A percentile compares a stretch with the other conserved stretches of the same genome.
Evolutionary conservation across 64 coral and sea anemone genomes (phyloP).

Genomic region (Pachyseris speciosa): DNA sequence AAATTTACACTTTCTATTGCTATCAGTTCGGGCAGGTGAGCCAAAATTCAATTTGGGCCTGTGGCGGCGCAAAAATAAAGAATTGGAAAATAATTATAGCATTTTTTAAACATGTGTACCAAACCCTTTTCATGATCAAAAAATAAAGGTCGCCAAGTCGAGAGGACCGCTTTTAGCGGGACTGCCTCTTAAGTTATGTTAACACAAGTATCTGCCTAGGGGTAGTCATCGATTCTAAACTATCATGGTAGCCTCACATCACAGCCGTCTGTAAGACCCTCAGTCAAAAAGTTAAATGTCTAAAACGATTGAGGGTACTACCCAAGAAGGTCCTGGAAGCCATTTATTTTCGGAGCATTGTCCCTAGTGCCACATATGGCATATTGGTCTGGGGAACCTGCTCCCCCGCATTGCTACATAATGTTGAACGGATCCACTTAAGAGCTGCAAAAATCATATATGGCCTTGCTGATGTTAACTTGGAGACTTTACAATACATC

Average conservation of each 20-base stretch:
- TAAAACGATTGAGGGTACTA: constrained; percentile 1
- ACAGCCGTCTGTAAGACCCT: constrained; percentile 1
- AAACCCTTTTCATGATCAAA: too few relatives aligned
- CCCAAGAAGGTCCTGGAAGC: not conserved
- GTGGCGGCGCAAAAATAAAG: too few relatives aligned
- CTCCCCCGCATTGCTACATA: constrained; percentile 23
- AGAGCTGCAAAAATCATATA: constrained; percentile 17
- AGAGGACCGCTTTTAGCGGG: too few relatives aligned
- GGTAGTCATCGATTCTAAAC: not conserved
- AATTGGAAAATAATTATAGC: too few relatives aligned
- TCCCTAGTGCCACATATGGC: constrained; percentile 22
- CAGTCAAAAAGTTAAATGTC: constrained; percentile 18
- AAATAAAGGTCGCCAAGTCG: too few relatives aligned
- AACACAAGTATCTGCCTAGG: constrained; percentile 5
- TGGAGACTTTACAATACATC: not conserved
- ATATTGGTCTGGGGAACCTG: constrained; percentile 26
- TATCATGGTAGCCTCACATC: not conserved
- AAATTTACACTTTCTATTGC: too few relatives aligned
- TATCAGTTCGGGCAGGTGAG: too few relatives aligned
- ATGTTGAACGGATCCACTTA: constrained; percentile 28
- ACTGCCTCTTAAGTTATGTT: not conserved
- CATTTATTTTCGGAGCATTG: constrained; percentile 1
- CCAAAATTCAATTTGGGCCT: too few relatives aligned
- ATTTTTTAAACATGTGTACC: too few relatives aligned
- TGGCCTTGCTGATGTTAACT: not conserved